phyloP scores from a whole-genome alignment of 2,113 vertebrate genomes.

The Limanda limanda region DNA sequence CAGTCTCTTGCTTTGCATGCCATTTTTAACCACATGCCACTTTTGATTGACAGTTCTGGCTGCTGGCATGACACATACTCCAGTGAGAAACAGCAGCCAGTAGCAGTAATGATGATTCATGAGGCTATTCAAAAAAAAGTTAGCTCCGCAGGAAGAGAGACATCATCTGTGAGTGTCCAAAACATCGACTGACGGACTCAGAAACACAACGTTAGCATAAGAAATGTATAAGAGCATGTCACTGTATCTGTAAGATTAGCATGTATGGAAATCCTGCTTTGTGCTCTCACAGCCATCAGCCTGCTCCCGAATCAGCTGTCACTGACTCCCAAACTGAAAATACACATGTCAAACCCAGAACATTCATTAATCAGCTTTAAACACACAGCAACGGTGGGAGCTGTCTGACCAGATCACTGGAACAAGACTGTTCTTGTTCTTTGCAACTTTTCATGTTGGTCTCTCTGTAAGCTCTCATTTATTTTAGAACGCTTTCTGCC shows the following conservation, averaged over 20 bases:
- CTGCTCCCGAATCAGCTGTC: background rate
- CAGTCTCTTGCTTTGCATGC: background rate
- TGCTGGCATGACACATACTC: background rate
- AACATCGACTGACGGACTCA: background rate
- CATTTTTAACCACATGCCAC: background rate
- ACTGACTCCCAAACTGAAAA: background rate
- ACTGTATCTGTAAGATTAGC: background rate
- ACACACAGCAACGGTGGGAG: background rate
- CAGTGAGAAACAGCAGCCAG: background rate
- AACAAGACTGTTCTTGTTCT: background rate
- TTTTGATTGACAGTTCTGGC: background rate
- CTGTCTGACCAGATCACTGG: background rate
- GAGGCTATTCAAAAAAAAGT: no score
- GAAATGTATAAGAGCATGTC: background rate
- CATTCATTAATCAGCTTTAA: background rate
- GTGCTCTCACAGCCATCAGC: background rate
- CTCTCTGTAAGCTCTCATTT: no score
- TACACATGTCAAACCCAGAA: background rate
- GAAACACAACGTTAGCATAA: no score
- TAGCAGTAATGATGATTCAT: background rate
- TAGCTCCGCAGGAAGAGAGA: no score
- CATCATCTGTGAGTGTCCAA: background rate
- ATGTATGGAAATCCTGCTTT: background rate
- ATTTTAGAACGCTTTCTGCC: no score
- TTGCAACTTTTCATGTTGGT: no score